Conservation (phyloP, 2,113 vertebrate species). For the Carlito syrichta region DNA sequence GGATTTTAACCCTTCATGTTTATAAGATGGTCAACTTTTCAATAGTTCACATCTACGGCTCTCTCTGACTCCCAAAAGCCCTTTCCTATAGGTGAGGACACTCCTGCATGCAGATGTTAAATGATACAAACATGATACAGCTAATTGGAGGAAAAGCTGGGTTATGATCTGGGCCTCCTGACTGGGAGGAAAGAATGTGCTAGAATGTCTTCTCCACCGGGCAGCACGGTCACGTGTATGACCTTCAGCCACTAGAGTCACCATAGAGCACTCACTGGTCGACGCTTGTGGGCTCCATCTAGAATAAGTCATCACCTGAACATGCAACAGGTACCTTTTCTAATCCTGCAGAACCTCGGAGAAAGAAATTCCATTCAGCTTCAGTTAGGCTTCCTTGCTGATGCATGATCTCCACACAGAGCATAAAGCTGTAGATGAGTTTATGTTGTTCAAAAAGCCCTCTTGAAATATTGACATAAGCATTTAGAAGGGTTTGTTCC, state of each 20-base stretch:
- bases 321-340: constrained; percentile 81
- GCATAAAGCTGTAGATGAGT: constrained; percentile 88
- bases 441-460: constrained; percentile 88
- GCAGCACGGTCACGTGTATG: background rate
- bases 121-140: background rate
- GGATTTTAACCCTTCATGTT: background rate
- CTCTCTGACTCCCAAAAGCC: background rate
- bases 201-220: background rate
- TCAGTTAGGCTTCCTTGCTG: constrained; percentile 81
- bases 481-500: constrained; percentile 81
- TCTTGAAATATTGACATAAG: constrained; percentile 81
- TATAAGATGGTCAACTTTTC: background rate
- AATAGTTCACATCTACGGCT: background rate
- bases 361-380: constrained; percentile 85
- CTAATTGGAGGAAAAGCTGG: background rate
- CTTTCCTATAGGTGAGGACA: background rate
- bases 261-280: background rate
- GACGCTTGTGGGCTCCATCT: background rate
- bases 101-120: background rate
- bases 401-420: constrained; percentile 85
- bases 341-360: constrained; percentile 77
- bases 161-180: background rate
- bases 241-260: background rate
- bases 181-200: too few relatives aligned
- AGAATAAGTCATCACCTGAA: background rate